These are phyloP conservation scores for Phataginus tricuspis DNA, from an alignment of 2,797 vertebrate species.

Conservation along the genomic window DNA sequence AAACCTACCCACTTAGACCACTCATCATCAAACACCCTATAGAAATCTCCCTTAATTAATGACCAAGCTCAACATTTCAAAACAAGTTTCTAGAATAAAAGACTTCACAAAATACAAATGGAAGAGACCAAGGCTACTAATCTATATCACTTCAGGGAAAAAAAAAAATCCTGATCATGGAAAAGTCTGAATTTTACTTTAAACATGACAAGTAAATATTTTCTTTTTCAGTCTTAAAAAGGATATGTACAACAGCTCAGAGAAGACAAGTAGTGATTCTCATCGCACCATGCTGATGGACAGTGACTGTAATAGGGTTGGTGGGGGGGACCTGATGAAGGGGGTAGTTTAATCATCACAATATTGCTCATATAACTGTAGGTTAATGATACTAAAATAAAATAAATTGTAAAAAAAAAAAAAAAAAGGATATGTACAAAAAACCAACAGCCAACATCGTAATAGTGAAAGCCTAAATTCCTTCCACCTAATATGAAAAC, in stretches of 20 bases:
- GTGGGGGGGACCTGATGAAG: too few species aligned
- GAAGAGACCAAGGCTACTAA: background rate
- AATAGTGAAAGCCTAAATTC: background rate
- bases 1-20: background rate
- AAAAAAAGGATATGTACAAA: background rate
- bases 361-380: too few species aligned
- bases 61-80: background rate
- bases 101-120: background rate
- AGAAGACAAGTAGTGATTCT: too few species aligned
- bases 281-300: too few species aligned
- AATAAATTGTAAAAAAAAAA: too few species aligned
- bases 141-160: background rate
- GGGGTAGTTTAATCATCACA: too few species aligned
- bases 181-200: background rate
- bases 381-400: too few species aligned
- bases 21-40: background rate
- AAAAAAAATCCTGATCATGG: background rate
- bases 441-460: background rate
- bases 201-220: background rate
- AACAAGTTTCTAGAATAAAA: background rate
- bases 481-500: background rate
- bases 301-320: too few species aligned
- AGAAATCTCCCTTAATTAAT: background rate
- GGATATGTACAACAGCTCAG: background rate
- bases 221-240: background rate